Percentiles rank a stretch among this genome's conserved stretches.
These are phyloP conservation scores for Drosophila aff. DNA, from an alignment of 1,140 invertebrate species.

Conservation along the genomic window DNA sequence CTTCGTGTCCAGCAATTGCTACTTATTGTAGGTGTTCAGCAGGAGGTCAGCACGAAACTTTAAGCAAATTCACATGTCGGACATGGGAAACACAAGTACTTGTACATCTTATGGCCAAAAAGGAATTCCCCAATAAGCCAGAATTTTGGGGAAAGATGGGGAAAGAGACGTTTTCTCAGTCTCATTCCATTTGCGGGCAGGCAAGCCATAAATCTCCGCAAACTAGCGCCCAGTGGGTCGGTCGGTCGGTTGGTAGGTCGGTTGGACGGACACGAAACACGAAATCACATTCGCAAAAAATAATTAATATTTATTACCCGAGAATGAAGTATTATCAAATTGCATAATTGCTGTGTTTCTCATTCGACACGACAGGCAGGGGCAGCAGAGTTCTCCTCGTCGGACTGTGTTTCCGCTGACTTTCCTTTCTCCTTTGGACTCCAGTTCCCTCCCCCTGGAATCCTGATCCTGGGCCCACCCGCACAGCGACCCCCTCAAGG, in stretches of 20 bases:
- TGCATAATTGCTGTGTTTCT: slow-evolving; percentile 83
- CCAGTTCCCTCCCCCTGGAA: slow-evolving; percentile 4
- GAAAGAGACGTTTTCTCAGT: slow-evolving; percentile 3
- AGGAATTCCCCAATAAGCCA: slow-evolving; percentile 10
- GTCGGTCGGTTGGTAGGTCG: neutral
- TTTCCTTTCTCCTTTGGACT: slow-evolving; percentile 5
- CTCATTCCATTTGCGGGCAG: slow-evolving; percentile 61
- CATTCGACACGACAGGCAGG: slow-evolving; percentile 76
- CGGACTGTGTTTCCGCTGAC: slow-evolving; percentile 4
- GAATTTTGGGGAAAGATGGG: neutral
- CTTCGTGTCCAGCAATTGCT: neutral
- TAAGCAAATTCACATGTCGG: slow-evolving; percentile 64
- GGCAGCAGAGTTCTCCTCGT: neutral
- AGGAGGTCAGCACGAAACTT: slow-evolving; percentile 44
- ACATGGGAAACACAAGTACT: slow-evolving; percentile 36
- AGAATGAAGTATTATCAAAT: slow-evolving; percentile 84
- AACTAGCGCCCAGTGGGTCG: slow-evolving; percentile 63
- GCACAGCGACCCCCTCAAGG: slow-evolving; percentile 10
- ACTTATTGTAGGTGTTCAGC: slow-evolving; percentile 13
- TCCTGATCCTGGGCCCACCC: slow-evolving; percentile 39
- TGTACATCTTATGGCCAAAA: slow-evolving; percentile 23
- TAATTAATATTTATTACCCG: slow-evolving; percentile 83
- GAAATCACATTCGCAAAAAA: slow-evolving; percentile 82
- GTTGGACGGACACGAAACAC: slow-evolving; percentile 33
- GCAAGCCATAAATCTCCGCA: slow-evolving; percentile 69